phyloP scores from a whole-genome alignment of 1,140 invertebrate genomes.

The Drosophila rhopaloa region DNA sequence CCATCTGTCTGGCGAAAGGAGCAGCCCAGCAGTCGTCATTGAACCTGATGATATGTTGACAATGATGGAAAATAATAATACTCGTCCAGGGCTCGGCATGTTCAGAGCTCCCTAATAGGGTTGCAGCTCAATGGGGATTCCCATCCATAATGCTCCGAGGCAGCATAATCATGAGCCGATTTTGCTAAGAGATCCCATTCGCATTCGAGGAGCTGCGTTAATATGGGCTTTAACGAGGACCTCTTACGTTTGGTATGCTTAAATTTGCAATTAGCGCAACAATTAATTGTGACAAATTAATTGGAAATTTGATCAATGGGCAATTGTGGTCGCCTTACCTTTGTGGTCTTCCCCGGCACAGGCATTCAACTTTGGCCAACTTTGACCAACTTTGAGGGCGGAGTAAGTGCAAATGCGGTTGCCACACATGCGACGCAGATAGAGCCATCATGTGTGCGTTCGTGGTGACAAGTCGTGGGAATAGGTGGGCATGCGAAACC shows the following conservation, averaged over 20 bases:
- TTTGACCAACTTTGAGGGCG: conserved; percentile 53
- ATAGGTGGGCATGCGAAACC: conserved; percentile 36
- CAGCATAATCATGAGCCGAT: conserved; percentile 7
- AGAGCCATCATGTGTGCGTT: conserved; percentile 12
- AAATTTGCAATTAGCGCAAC: conserved; percentile 60
- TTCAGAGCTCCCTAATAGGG: conserved; percentile 9
- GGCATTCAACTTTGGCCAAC: conserved; percentile 54
- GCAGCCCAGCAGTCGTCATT: conserved; percentile 52
- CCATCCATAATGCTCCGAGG: conserved; percentile 5
- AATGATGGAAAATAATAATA: conserved; percentile 72
- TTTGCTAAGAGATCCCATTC: conserved; percentile 12
- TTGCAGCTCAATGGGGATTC: conserved; percentile 11
- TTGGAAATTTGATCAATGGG: conserved; percentile 79
- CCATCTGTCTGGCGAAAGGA: conserved; percentile 38
- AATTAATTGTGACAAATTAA: conserved; percentile 81
- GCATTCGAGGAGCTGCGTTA: not conserved
- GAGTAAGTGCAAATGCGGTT: conserved; percentile 34
- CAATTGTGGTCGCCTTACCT: conserved; percentile 42
- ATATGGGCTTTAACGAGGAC: conserved; percentile 13
- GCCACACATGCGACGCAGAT: conserved; percentile 4
- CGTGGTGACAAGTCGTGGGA: conserved; percentile 65
- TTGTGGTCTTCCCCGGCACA: conserved; percentile 49
- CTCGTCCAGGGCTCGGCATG: conserved; percentile 2
- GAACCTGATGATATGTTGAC: conserved; percentile 73
- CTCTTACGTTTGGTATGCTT: not conserved